Evolutionary conservation across 2,113 vertebrate species (phyloP), one percentile per base, ranked within the genome.

Genomic region (Carassius auratus): DNA sequence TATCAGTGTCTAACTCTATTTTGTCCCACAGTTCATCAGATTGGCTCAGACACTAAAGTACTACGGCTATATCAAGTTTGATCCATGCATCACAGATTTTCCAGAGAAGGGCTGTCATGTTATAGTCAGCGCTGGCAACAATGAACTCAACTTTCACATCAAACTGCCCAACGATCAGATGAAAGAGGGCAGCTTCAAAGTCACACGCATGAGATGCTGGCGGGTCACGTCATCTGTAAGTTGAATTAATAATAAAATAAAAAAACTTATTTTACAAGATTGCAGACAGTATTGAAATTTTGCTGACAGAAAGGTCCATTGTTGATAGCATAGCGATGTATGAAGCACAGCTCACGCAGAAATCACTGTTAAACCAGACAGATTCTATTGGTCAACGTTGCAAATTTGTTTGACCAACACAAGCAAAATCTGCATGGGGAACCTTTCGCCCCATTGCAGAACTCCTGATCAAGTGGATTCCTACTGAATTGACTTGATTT

Each of bases 191-290:
- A 99, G 98, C 92, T 99, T 99, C 94, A 99, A 99, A 92, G 98
- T 99, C 85, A 99, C 98, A 0, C 97, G 98, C 62, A 99, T 99
- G 98, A 95, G 98, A 61, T 99, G 98, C 91, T 99, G 98, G 98
- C 92, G 98, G 69, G 98, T 99, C 88, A 99, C 98, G 0, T 99
- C 98, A 45, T 99, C 97, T 79, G 98, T 99, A 94, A 98, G 97
- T 96, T 78, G 33, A 19, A 73, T 73, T 45, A 9, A 45, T 45
- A 45, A 19, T 7, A 55, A 55, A 52, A 52, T 2, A 8, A 17
- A 71, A n/a, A 8, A 71, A 61, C 30, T 26, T 48, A 3, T 55
- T 8, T 69, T 50, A 66, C 36, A 42, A 9, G 30, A 61, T 3
- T 21, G 57, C 57, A 59, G 15, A 17, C 52, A 55, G 6, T 5